Percentiles rank a stretch among this genome's conserved stretches.
phyloP scores from a whole-genome alignment of 2,888 invertebrate genomes.

The Adela reaumurella region DNA sequence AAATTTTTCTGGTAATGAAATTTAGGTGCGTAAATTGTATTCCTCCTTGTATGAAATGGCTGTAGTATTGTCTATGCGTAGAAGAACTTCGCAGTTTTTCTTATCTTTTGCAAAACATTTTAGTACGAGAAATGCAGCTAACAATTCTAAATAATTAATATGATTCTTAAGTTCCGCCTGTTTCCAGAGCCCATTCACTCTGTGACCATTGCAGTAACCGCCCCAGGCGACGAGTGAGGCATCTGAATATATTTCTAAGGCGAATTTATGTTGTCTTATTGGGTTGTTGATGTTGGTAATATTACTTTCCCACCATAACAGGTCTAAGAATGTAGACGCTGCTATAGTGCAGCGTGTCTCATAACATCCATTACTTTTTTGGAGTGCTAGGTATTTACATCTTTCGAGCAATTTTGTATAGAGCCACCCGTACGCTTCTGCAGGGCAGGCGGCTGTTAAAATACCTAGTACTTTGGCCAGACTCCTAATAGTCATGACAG shows the following conservation, averaged over 20 bases:
- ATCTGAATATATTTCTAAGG: constrained; percentile 15
- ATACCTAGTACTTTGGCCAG: constrained; percentile 12
- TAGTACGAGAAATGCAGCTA: constrained; percentile 14
- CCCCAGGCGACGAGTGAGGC: constrained; percentile 15
- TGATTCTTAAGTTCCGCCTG: constrained; percentile 10
- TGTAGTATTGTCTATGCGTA: too few species aligned
- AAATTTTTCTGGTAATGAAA: too few species aligned
- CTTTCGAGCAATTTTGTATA: constrained; percentile 12
- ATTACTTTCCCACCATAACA: constrained; percentile 13
- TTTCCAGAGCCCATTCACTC: constrained; percentile 14
- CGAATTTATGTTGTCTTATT: constrained; percentile 8
- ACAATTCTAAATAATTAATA: constrained; percentile 16
- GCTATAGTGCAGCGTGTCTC: constrained; percentile 8
- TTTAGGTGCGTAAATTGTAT: too few species aligned
- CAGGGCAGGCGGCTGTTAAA: constrained; percentile 15
- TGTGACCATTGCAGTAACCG: constrained; percentile 8
- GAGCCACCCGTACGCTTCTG: constrained; percentile 13
- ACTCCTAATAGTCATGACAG: constrained; percentile 13
- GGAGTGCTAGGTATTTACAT: constrained; percentile 8
- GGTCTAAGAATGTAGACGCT: constrained; percentile 6
- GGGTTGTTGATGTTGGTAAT: constrained; percentile 4
- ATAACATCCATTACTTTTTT: constrained; percentile 6
- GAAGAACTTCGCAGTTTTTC: too few species aligned
- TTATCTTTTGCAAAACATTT: constrained; percentile 13
- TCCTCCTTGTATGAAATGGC: too few species aligned